Conservation (phyloP, 1,140 invertebrate species). For the Zaprionus africanus region DNA sequence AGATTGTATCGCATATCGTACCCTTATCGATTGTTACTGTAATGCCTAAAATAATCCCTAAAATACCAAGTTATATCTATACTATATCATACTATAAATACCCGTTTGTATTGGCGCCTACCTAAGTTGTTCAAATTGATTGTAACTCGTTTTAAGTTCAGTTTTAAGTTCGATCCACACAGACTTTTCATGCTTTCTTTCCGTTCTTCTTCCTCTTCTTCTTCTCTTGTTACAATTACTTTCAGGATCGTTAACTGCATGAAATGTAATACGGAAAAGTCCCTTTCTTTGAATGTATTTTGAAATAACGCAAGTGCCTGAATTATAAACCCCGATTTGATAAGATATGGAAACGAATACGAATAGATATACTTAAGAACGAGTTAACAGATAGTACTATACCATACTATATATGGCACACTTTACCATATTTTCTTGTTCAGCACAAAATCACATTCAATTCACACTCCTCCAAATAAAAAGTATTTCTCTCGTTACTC, state of each 20-base stretch:
- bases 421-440: slow-evolving; percentile 42
- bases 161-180: slow-evolving; percentile 4
- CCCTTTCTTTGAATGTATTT: slow-evolving; percentile 80
- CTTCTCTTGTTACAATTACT: slow-evolving; percentile 51
- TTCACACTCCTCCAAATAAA: slow-evolving; percentile 1
- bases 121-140: slow-evolving; percentile 29
- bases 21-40: slow-evolving; percentile 37
- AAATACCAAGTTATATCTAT: slow-evolving; percentile 14
- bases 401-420: slow-evolving; percentile 14
- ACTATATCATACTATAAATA: slow-evolving; percentile 7
- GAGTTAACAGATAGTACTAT: neutral
- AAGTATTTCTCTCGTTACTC: slow-evolving; percentile 48
- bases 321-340: slow-evolving; percentile 36
- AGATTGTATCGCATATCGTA: slow-evolving; percentile 47
- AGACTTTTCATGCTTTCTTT: slow-evolving; percentile 42
- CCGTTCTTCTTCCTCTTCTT: slow-evolving; percentile 27
- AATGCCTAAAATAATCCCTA: slow-evolving; percentile 8
- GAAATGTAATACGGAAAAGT: slow-evolving; percentile 84
- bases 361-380: slow-evolving; percentile 1
- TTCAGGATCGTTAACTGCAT: slow-evolving; percentile 84
- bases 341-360: slow-evolving; percentile 12
- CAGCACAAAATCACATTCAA: slow-evolving; percentile 38
- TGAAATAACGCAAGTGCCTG: slow-evolving; percentile 62
- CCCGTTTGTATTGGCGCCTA: slow-evolving; percentile 47
- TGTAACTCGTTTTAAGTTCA: slow-evolving; percentile 37